Evolutionary conservation across 2,888 invertebrate genomes (phyloP).

Genomic region (Mystacides longicornis): DNA sequence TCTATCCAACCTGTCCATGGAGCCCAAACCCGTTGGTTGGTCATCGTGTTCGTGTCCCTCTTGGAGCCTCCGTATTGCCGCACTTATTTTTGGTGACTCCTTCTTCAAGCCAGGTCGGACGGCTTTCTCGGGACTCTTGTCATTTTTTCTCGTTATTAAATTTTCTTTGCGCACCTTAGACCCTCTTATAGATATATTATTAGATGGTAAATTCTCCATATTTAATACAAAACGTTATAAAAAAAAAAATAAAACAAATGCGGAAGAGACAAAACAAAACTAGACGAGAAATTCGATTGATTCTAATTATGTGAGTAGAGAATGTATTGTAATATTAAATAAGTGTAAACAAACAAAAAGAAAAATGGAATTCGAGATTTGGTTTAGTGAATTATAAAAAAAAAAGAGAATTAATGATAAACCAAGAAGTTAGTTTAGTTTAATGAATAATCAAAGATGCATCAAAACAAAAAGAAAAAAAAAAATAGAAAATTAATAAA

Average conservation of each 20-base stretch:
- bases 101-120: conserved; percentile 18
- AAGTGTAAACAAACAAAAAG: conserved; percentile 1
- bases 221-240: conserved; percentile 24
- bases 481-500: not conserved
- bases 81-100: conserved; percentile 35
- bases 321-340: too few relatives aligned
- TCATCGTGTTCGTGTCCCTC: conserved; percentile 35
- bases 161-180: conserved; percentile 46
- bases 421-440: not conserved
- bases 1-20: conserved; percentile 44
- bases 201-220: conserved; percentile 48
- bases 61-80: conserved; percentile 35
- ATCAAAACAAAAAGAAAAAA: not conserved
- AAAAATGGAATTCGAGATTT: not conserved
- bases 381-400: not conserved
- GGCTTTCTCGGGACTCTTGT: conserved; percentile 48
- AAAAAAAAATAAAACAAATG: not conserved
- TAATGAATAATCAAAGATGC: not conserved
- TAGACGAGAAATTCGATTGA: conserved; percentile 10
- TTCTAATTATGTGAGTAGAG: not conserved
- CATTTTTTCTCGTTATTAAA: conserved; percentile 46
- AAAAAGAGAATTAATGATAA: not conserved
- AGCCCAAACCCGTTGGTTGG: conserved; percentile 31
- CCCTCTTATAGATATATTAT: conserved; percentile 40
- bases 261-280: too few relatives aligned